Evolutionary conservation across 2,888 invertebrate species (phyloP), one percentile per base, ranked within the genome.

Genomic region (Pinctada fucata): DNA sequence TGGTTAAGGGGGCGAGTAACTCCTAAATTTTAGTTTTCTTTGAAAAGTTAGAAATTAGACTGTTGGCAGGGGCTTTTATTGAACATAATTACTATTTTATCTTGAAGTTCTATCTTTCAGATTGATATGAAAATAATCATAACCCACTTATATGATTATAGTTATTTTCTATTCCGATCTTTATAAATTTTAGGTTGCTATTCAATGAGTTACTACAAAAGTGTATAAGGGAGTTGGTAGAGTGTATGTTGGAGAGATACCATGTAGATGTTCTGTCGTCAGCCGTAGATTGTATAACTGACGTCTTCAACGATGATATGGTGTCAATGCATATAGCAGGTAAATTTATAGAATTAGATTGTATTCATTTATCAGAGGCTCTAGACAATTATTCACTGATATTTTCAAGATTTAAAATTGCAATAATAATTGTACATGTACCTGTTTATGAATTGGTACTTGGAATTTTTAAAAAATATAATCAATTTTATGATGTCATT

Each of bases 121-220:
- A 13, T 58, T 58, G 13, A 13, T 6, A 13, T 58, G 8, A 31
- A 31, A 31, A 31, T 31, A 31, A 31, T 31, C 31, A 31, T 31
- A 31, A 31, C 31, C 31, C 31, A 31, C 31, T 31, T 31, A 31
- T 31, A 31, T 31, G 31, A 31, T 31, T 31, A 31, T 31, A 31
- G 31, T 31, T 31, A 31, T 31, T 31, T 31, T 31, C 31, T 31
- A 31, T 31, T 31, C 31, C 31, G 31, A 31, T 51, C 10, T 58
- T 10, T 31, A 8, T 67, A 75, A 51, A 10, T 52, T 72, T 10
- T 78, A 85, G 85, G 72, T 82, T 82, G 45, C 77, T 85, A 69
- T 80, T 82, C 3, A 82, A 83, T 77, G 84, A 85, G 8, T 76
- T 84, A 73, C 74, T 82, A 4, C 79, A 79, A 66, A 83, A 84